Evolutionary conservation across 2,888 invertebrate genomes (phyloP).

Genomic region (Sinelater perroti): DNA sequence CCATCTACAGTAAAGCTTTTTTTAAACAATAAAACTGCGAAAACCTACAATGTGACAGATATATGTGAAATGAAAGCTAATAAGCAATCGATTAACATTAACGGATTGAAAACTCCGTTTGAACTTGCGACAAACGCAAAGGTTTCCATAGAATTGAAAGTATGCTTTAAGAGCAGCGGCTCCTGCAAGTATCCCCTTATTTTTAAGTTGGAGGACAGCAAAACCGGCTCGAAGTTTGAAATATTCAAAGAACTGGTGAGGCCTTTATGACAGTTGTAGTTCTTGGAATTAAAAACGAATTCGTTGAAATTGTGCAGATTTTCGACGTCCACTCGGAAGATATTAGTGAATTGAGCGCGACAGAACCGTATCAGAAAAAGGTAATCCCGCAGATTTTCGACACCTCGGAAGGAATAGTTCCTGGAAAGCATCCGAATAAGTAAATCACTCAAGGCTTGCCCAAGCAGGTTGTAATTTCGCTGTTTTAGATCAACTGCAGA

Average conservation of each 20-base stretch:
- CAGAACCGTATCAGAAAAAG: constrained; percentile 30
- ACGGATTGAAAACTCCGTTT: too few species aligned
- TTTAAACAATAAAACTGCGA: neutral
- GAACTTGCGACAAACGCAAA: neutral
- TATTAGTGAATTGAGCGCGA: constrained; percentile 41
- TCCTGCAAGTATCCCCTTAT: neutral
- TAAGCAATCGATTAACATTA: too few species aligned
- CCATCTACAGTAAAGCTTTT: neutral
- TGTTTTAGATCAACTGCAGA: too few species aligned
- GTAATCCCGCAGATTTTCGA: constrained; percentile 17
- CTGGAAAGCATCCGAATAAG: constrained; percentile 31
- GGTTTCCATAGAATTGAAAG: neutral
- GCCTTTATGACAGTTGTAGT: neutral
- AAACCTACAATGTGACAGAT: neutral
- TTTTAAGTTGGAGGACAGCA: neutral
- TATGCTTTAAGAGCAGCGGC: neutral
- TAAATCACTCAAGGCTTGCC: too few species aligned
- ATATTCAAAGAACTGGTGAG: constrained; percentile 43
- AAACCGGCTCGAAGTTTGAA: constrained; percentile 5
- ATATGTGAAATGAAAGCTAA: too few species aligned
- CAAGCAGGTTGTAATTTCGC: too few species aligned
- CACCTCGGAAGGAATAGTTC: constrained; percentile 5
- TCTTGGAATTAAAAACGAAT: neutral
- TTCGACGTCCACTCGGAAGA: constrained; percentile 41
- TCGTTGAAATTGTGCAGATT: neutral